Conservation (phyloP, 2,888 invertebrate species). For the Escarpia spicata region DNA sequence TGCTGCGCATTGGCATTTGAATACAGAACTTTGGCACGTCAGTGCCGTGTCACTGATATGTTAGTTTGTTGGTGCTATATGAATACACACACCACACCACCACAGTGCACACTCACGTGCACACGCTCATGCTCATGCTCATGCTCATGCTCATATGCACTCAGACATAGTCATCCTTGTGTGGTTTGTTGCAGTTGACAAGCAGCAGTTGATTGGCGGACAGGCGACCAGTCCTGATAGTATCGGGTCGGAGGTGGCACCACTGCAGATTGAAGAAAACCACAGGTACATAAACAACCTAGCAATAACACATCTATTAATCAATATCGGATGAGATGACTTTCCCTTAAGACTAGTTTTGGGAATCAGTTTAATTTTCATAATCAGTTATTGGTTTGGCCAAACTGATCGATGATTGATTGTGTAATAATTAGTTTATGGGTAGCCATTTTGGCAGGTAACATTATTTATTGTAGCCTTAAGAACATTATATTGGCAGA, state of each 20-base stretch:
- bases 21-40: too few species aligned
- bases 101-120: neutral
- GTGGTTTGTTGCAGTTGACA: neutral
- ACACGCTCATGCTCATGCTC: neutral
- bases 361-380: too few species aligned
- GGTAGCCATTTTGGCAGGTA: too few species aligned
- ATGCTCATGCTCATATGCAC: neutral
- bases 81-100: neutral
- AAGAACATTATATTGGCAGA: too few species aligned
- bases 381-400: too few species aligned
- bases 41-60: neutral
- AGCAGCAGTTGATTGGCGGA: neutral
- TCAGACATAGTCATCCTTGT: neutral
- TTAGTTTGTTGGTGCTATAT: neutral
- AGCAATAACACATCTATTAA: neutral
- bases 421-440: too few species aligned
- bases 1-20: too few species aligned
- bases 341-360: neutral
- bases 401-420: too few species aligned
- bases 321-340: neutral
- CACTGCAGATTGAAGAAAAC: neutral
- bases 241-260: neutral
- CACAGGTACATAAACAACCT: neutral
- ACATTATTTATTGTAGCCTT: too few species aligned
- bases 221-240: neutral